Evolutionary conservation across 2,888 invertebrate genomes (phyloP).

Genomic region (Xanthia icteritia): DNA sequence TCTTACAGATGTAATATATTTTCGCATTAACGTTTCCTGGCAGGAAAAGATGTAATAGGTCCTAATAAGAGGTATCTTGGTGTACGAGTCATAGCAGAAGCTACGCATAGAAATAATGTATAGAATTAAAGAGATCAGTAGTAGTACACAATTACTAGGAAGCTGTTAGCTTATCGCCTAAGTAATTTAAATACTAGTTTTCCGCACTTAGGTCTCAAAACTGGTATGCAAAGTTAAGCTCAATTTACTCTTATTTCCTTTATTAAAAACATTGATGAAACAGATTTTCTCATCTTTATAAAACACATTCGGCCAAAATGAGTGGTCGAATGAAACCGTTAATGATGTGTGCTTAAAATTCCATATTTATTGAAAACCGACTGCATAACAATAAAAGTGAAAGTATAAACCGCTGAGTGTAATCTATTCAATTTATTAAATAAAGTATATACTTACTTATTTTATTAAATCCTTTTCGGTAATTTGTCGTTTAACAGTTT

Average conservation of each 20-base stretch:
- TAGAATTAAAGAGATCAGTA: conserved; percentile 41
- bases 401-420: conserved; percentile 18
- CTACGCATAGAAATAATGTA: conserved; percentile 40
- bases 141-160: conserved; percentile 22
- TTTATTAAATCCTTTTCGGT: conserved; percentile 24
- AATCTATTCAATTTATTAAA: conserved; percentile 39
- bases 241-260: not conserved
- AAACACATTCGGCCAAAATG: not conserved
- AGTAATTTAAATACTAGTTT: conserved; percentile 37
- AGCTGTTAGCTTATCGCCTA: conserved; percentile 40
- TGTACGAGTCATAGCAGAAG: not conserved
- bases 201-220: conserved; percentile 8
- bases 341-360: conserved; percentile 23
- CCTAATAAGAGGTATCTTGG: conserved; percentile 43
- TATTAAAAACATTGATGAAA: not conserved
- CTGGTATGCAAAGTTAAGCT: not conserved
- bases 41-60: conserved; percentile 42
- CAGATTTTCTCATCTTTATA: not conserved
- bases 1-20: conserved; percentile 6
- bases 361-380: conserved; percentile 28
- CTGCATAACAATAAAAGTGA: conserved; percentile 29
- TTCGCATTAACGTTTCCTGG: conserved; percentile 38
- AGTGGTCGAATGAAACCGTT: not conserved
- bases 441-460: not conserved
- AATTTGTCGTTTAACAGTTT: conserved; percentile 27